phyloP scores from a whole-genome alignment of 2,797 vertebrate species.

The Sebastes kiyomatsui region DNA sequence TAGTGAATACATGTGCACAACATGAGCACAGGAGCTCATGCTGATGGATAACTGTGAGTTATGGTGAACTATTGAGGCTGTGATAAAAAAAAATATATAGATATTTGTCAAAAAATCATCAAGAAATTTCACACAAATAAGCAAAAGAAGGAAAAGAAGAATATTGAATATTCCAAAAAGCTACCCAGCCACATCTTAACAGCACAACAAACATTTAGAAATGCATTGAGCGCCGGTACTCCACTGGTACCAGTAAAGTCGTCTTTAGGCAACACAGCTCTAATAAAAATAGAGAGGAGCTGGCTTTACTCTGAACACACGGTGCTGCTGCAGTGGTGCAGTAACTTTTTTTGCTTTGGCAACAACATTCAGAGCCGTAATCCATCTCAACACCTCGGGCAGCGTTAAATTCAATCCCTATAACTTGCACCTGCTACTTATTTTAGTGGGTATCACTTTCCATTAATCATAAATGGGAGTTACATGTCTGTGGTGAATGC shows the following conservation, averaged over 20 bases:
- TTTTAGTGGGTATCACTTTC: constrained; percentile 8
- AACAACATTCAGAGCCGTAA: background rate
- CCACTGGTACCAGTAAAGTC: background rate
- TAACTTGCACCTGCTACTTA: constrained; percentile 30
- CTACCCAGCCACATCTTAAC: background rate
- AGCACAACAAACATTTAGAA: background rate
- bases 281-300: background rate
- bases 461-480: background rate
- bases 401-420: background rate
- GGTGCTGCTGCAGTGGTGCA: background rate
- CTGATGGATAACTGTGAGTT: background rate
- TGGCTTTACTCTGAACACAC: background rate
- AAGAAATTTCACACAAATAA: background rate
- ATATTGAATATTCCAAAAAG: background rate
- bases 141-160: background rate
- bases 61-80: background rate
- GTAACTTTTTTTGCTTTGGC: constrained; percentile 4
- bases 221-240: background rate
- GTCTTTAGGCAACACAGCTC: background rate
- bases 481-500: background rate
- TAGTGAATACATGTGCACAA: too few relatives aligned
- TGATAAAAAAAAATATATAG: background rate
- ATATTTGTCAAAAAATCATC: too few relatives aligned
- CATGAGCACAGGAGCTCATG: too few relatives aligned
- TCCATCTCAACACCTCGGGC: background rate